Percentiles rank a stretch among this genome's conserved stretches.
phyloP scores from a whole-genome alignment of 2,113 vertebrate genomes.

The Sinocyclocheilus grahami region DNA sequence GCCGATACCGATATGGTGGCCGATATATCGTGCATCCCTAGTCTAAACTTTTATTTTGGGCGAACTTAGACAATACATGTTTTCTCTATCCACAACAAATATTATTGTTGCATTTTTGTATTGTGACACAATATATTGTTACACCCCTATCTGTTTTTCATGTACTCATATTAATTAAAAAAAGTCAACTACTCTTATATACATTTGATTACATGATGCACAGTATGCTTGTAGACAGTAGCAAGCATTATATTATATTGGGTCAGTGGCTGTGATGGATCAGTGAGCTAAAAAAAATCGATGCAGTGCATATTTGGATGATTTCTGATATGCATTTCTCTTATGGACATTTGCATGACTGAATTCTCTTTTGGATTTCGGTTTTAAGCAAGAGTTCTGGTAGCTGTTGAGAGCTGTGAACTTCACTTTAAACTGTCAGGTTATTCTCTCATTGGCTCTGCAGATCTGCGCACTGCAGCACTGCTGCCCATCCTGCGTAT shows the following conservation, averaged over 20 bases:
- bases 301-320: not conserved
- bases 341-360: not conserved
- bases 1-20: too few relatives aligned
- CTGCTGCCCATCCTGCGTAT: constrained; percentile 5
- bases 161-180: not conserved
- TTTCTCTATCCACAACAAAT: too few relatives aligned
- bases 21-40: too few relatives aligned
- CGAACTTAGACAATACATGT: too few relatives aligned
- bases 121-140: too few relatives aligned
- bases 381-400: not conserved
- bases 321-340: not conserved
- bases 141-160: too few relatives aligned
- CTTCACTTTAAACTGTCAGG: not conserved
- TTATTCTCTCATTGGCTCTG: not conserved
- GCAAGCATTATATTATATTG: not conserved
- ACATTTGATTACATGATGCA: not conserved
- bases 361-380: not conserved
- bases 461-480: not conserved
- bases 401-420: not conserved
- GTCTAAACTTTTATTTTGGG: too few relatives aligned
- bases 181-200: not conserved
- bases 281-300: not conserved
- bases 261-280: not conserved
- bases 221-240: not conserved
- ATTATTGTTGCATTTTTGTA: too few relatives aligned